phyloP scores from a whole-genome alignment of 2,797 vertebrate species.

The Lutjanus argentimaculatus region DNA sequence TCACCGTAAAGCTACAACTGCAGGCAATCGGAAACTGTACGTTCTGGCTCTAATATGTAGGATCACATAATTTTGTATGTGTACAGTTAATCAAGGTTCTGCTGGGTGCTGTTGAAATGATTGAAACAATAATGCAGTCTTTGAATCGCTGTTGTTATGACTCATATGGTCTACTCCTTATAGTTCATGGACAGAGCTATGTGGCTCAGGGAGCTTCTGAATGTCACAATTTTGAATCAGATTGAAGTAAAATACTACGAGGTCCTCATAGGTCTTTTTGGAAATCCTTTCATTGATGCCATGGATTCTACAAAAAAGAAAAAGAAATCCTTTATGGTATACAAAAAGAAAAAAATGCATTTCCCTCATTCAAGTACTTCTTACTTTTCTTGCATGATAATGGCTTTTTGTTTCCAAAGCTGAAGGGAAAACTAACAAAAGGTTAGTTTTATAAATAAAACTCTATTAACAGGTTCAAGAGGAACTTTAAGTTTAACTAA shows the following conservation, averaged over 20 bases:
- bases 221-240: slow-evolving; percentile 94
- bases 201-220: slow-evolving; percentile 81
- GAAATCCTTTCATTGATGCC: slow-evolving; percentile 96
- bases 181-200: slow-evolving; percentile 88
- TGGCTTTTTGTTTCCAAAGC: background rate
- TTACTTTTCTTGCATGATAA: background rate
- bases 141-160: background rate
- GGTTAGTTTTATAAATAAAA: background rate
- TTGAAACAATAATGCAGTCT: background rate
- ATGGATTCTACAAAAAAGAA: slow-evolving; percentile 88
- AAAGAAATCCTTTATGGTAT: background rate
- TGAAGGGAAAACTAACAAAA: background rate
- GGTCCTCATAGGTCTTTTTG: slow-evolving; percentile 88
- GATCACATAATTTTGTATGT: background rate
- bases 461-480: background rate
- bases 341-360: background rate
- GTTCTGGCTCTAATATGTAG: background rate
- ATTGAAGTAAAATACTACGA: slow-evolving; percentile 91
- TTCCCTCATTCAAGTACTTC: background rate
- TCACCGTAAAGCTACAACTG: background rate
- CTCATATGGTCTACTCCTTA: slow-evolving; percentile 63
- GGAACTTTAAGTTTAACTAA: background rate
- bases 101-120: background rate
- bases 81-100: background rate
- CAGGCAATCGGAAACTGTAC: background rate